Conservation (phyloP, 2,888 invertebrate species). For the Brachynemurus nebulosus region DNA sequence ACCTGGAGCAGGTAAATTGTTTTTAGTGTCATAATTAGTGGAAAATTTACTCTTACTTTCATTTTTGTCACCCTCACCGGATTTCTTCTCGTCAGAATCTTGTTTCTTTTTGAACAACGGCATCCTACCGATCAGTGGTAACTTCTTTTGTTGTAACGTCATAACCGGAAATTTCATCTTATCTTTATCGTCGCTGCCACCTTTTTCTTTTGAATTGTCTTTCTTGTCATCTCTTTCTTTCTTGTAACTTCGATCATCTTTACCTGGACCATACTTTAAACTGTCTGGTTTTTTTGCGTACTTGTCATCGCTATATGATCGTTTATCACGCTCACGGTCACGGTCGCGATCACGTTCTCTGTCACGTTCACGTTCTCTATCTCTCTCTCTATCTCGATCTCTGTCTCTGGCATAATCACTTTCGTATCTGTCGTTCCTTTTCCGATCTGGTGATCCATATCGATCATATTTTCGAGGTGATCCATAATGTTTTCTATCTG, state of each 20-base stretch:
- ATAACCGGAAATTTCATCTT: constrained; percentile 21
- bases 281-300: constrained; percentile 16
- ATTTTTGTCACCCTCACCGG: constrained; percentile 33
- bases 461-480: constrained; percentile 13
- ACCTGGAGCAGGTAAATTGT: constrained; percentile 18
- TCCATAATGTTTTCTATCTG: constrained; percentile 26
- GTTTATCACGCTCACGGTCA: not conserved
- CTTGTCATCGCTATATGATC: constrained; percentile 10
- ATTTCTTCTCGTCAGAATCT: constrained; percentile 31
- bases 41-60: constrained; percentile 24
- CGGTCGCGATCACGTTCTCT: too few species aligned
- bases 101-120: constrained; percentile 54
- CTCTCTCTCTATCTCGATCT: too few species aligned
- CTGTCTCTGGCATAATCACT: too few species aligned
- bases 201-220: constrained; percentile 19
- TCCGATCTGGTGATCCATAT: constrained; percentile 27
- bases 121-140: constrained; percentile 77
- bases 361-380: too few species aligned
- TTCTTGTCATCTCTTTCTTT: constrained; percentile 6
- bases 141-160: constrained; percentile 46
- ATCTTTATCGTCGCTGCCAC: too few species aligned
- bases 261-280: constrained; percentile 23
- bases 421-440: constrained; percentile 22
- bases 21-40: constrained; percentile 30
- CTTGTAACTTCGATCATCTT: constrained; percentile 26